Base-by-base conservation (phyloP, 1,140 invertebrate genomes). In the Mamestra configurata region DNA sequence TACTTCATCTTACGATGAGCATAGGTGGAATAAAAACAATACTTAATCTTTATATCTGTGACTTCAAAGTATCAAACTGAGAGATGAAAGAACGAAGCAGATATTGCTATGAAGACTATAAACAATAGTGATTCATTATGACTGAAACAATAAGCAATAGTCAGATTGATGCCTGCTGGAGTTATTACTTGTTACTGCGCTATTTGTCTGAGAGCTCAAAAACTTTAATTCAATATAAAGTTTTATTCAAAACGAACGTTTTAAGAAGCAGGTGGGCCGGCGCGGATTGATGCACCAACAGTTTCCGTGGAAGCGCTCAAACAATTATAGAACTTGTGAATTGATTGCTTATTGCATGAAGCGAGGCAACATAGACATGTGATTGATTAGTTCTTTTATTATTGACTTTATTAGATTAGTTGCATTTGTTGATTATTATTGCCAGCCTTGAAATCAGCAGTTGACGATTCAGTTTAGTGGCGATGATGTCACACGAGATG, bases 161-260 rank as follows among this genome's bases (percentile, higher is more conserved):
- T 40, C 11, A 59, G 71, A 75, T 75, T 59, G 59, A 75, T 43
- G 20, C 7, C 11, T 57, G 4, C 20, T 40, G 35, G 51, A 59
- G 59, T 59, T 75, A 75, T 75, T 72, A 72, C 24, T 53, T 59
- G 70, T 40, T 53, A 72, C 51, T 35, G 70, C 15, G 53, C 27
- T 20, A 73, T 43, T 57, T 55, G 53, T 43, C 49, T 70, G 40
- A 24, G 66, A n/a, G 35, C n/a, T 66, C 35, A 37, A 31, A 8
- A 78, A 80, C 53, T 86, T 86, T 82, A 84, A 86, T 86, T 84
- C 84, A 86, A 84, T 49, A 66, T 27, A 57, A 53, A 71, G 70
- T 77, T 77, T 24, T 68, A 75, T 66, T 57, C 51, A n/a, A 53
- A 78, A 43, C 15, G 51, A 71, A 31, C 4, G 43, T 6, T 59